Evolutionary conservation across 2,888 invertebrate genomes (phyloP), one percentile per base, ranked within the genome.

Genomic region (Willowsia nigromaculata): DNA sequence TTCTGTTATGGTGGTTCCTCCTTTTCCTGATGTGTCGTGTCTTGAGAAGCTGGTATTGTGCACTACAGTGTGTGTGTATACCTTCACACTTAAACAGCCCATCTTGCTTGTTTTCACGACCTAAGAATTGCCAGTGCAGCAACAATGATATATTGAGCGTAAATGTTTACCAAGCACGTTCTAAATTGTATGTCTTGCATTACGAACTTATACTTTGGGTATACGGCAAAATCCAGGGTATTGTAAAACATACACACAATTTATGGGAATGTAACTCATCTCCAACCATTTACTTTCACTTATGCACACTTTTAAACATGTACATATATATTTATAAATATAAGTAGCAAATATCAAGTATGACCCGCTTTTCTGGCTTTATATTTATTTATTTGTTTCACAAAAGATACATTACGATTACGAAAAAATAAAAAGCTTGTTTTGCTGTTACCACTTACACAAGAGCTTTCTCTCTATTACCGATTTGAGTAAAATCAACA

Each of bases 231-330:
- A n/a, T n/a, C n/a, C n/a, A n/a, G n/a, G n/a, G n/a, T n/a, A n/a
- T n/a, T n/a, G n/a, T n/a, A n/a, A n/a, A n/a, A n/a, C 15, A 15
- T 15, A 30, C 13, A 50, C n/a, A 50, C 18, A 50, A 30, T 62
- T 62, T 62, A 62, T 62, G 62, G 62, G 15, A 15, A 30, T 80
- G 13, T 80, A 59, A 30, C 80, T 80, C 80, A 80, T 80, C 56
- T 18, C 18, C n/a, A 59, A 80, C 30, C 3, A 40, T 37, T 80
- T 80, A 22, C 40, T 71, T 40, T 22, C 25, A 30, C 27, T 22
- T n/a, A 71, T 71, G 18, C 50, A 50, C 18, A 43, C 18, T 18
- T 50, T 50, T 50, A 50, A 50, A 50, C 50, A 18, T 50, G 37
- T 40, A 15, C 18, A 40, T 40, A 30, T 43, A 9, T 27, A n/a